These are phyloP conservation scores for Darevskia nairensis DNA, from an alignment of 2,797 vertebrate species.

Conservation along the genomic window DNA sequence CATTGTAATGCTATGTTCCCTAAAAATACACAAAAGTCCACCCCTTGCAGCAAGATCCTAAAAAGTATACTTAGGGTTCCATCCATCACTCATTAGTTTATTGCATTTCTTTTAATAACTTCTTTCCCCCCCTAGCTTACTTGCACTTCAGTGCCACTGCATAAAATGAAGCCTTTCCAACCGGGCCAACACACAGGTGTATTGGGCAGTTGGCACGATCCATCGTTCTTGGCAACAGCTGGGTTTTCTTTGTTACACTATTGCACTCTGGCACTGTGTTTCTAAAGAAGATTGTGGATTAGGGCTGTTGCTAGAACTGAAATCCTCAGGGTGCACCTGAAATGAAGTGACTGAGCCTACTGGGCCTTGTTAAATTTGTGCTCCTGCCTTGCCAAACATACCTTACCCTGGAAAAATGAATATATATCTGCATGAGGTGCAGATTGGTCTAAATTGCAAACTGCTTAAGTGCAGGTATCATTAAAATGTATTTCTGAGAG, in stretches of 20 bases:
- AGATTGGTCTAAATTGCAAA: slow-evolving; percentile 49
- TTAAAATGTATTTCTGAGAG: slow-evolving; percentile 52
- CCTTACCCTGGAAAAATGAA: slow-evolving; percentile 25
- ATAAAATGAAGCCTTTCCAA: too few species aligned
- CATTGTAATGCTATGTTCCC: background rate
- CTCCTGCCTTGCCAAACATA: slow-evolving; percentile 28
- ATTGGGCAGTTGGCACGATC: slow-evolving; percentile 12
- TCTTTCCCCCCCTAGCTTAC: background rate
- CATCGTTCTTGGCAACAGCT: slow-evolving; percentile 31
- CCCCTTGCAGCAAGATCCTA: background rate
- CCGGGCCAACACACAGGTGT: too few species aligned
- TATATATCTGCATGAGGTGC: slow-evolving; percentile 22
- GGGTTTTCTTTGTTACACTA: slow-evolving; percentile 48
- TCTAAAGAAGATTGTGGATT: slow-evolving; percentile 21
- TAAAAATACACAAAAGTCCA: background rate
- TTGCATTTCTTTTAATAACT: background rate
- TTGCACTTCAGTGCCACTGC: too few species aligned
- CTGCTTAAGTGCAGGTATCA: slow-evolving; percentile 39
- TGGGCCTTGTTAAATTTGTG: slow-evolving; percentile 30
- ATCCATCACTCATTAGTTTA: background rate
- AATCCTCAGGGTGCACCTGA: slow-evolving; percentile 34
- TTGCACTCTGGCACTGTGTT: slow-evolving; percentile 39
- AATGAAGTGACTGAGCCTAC: background rate
- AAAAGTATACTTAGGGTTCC: background rate
- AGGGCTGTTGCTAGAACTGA: slow-evolving; percentile 46